A percentile compares a stretch with the other conserved stretches of the same genome.
phyloP scores from a whole-genome alignment of 2,797 vertebrate species.

The Columba guinea region DNA sequence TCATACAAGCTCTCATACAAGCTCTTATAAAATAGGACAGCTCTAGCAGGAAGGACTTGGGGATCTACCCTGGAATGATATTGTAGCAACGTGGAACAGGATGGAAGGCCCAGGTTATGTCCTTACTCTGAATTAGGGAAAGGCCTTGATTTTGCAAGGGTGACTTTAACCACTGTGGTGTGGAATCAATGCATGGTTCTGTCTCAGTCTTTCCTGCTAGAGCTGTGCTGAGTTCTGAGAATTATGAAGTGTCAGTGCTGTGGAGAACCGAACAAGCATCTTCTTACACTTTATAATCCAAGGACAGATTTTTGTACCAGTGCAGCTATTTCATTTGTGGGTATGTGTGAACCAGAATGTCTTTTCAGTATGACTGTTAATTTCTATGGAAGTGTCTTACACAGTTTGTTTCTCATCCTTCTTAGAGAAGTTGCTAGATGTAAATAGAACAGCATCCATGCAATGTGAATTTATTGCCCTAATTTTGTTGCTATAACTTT shows the following conservation, averaged over 20 bases:
- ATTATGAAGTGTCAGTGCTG: not conserved
- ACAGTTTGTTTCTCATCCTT: not conserved
- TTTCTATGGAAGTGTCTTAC: not conserved
- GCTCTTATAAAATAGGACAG: not conserved
- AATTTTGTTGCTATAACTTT: not conserved
- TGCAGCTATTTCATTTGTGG: not conserved
- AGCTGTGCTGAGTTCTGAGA: not conserved
- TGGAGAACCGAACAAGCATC: not conserved
- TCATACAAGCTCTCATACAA: not conserved
- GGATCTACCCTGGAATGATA: not conserved
- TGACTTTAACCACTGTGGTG: not conserved
- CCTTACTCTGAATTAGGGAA: not conserved
- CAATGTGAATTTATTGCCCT: not conserved
- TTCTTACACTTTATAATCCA: not conserved
- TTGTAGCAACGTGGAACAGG: not conserved
- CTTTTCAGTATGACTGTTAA: not conserved
- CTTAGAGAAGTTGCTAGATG: not conserved
- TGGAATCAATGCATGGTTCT: accelerated
- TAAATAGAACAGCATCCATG: not conserved
- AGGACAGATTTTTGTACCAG: not conserved
- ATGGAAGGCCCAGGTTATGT: not conserved
- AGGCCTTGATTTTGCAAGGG: not conserved
- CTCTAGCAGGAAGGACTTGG: not conserved
- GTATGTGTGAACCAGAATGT: not conserved
- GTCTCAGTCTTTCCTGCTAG: not conserved